Evolutionary conservation across 2,113 vertebrate species (phyloP).

Genomic region (Accipiter cooperii): DNA sequence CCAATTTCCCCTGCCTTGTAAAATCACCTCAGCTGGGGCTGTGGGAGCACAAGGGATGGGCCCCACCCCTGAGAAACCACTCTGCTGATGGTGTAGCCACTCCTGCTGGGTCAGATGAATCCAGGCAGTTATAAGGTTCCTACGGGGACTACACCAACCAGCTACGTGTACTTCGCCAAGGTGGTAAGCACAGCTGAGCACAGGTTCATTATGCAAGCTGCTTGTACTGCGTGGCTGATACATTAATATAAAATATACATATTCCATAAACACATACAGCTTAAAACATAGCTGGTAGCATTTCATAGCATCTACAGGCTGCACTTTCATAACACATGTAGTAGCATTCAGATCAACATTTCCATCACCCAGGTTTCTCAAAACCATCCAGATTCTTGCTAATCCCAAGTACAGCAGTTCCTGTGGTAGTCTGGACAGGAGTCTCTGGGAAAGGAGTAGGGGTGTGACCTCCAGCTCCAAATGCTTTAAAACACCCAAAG

Average conservation of each 20-base stretch:
- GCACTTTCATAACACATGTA: background rate
- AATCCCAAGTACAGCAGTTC: background rate
- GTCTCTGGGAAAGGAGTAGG: background rate
- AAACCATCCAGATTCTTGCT: background rate
- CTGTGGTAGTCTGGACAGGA: background rate
- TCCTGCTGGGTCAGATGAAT: background rate
- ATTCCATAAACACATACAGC: background rate
- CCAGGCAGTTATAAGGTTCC: background rate
- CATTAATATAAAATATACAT: background rate
- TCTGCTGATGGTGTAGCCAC: background rate
- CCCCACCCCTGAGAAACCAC: background rate
- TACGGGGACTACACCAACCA: background rate
- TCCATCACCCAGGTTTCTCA: background rate
- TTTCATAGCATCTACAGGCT: background rate
- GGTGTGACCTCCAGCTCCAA: background rate
- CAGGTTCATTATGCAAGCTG: background rate
- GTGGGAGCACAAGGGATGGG: background rate
- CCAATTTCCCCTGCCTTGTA: background rate
- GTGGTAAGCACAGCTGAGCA: background rate
- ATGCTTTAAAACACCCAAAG: background rate
- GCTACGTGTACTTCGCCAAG: background rate
- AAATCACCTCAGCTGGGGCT: background rate
- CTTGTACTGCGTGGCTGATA: background rate
- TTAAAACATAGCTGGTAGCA: background rate
- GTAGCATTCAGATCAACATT: background rate